Conservation (phyloP, 2,888 invertebrate genomes). For the Phortica magna region DNA sequence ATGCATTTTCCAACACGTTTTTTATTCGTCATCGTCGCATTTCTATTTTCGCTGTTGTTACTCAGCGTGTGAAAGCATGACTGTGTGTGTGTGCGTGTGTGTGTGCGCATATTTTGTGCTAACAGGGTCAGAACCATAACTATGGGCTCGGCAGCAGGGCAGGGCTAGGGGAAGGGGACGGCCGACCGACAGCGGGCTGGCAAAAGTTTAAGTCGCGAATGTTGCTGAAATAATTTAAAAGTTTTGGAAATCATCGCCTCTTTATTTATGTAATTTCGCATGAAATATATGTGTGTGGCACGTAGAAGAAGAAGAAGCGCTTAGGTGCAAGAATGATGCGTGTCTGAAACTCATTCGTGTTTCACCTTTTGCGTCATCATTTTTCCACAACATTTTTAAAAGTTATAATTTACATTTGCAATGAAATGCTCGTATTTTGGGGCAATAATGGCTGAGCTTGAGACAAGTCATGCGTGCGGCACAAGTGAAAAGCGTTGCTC, state of each 20-base stretch:
- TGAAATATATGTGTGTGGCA: not conserved
- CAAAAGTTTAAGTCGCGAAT: not conserved
- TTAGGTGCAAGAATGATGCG: not conserved
- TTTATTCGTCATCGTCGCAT: not conserved
- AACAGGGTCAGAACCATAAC: not conserved
- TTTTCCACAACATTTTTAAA: not conserved
- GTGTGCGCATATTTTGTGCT: not conserved
- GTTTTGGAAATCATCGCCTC: constrained; percentile 27
- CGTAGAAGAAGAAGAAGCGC: not conserved
- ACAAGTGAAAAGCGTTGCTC: not conserved
- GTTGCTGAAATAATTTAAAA: constrained; percentile 24
- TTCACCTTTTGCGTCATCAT: too few species aligned
- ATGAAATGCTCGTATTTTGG: constrained; percentile 1
- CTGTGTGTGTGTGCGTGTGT: not conserved
- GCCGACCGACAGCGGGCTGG: not conserved
- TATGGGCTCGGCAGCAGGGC: not conserved
- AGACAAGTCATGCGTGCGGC: not conserved
- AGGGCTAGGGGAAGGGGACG: not conserved
- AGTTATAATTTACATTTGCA: constrained; percentile 19
- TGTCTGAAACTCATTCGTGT: not conserved
- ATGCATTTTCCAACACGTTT: constrained; percentile 14
- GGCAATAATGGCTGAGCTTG: not conserved
- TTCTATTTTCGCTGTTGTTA: not conserved
- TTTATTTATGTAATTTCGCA: constrained; percentile 11
- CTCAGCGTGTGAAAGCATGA: not conserved